A percentile compares a stretch with the other conserved stretches of the same genome.
These are phyloP conservation scores for Mimas tiliae DNA, from an alignment of 2,888 invertebrate genomes.

Conservation along the genomic window DNA sequence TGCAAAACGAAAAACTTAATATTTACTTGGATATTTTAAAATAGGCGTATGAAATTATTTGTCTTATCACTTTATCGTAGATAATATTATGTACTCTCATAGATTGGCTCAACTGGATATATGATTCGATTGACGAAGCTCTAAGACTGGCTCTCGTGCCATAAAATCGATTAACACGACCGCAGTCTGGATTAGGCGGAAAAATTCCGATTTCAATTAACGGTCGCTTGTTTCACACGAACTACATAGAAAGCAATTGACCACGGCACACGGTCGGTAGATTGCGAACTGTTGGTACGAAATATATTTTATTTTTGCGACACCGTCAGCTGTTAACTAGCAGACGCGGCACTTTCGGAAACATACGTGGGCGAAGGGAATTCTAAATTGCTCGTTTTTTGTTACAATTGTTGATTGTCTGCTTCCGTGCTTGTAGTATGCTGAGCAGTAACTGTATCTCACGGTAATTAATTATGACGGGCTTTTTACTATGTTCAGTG, in stretches of 20 bases:
- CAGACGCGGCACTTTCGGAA: constrained; percentile 61
- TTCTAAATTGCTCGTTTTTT: constrained; percentile 59
- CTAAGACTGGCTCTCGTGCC: background rate
- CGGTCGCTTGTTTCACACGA: constrained; percentile 66
- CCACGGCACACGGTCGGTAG: constrained; percentile 56
- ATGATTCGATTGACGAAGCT: background rate
- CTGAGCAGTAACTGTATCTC: background rate
- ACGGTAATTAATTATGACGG: background rate
- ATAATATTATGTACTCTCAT: background rate
- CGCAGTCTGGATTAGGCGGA: constrained; percentile 56
- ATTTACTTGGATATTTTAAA: no score
- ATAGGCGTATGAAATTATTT: no score
- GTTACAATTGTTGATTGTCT: constrained; percentile 27
- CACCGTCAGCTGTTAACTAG: constrained; percentile 59
- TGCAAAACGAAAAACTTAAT: no score
- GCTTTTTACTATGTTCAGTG: background rate
- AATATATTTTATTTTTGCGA: constrained; percentile 64
- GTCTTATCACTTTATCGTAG: no score
- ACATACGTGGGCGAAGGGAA: constrained; percentile 45
- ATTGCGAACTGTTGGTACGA: constrained; percentile 58
- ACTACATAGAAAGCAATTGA: constrained; percentile 62
- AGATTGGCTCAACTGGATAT: background rate
- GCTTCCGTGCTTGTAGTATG: constrained; percentile 8
- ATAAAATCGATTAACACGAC: constrained; percentile 50
- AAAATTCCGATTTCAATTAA: constrained; percentile 80